Base-by-base conservation (phyloP, 2,888 invertebrate genomes). In the Penaeus monodon region DNA sequence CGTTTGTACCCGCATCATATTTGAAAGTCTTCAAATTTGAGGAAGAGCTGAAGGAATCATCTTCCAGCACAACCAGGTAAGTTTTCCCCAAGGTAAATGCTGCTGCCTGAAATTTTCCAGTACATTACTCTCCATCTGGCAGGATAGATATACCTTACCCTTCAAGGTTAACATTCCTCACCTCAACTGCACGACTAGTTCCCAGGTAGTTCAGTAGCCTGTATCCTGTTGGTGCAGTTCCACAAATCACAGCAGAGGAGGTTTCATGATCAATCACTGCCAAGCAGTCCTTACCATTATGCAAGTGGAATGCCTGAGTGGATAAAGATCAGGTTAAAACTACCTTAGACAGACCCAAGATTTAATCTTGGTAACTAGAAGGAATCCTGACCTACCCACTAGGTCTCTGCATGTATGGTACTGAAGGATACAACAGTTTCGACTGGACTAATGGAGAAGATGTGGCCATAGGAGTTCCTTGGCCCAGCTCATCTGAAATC, bases 241-340 rank as follows among this genome's bases (percentile, higher is more conserved):
- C 82, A 33, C 82, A 82, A 7, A 82, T 8, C 10, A 82, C 74
- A 8, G 64, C 74, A 20, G 82, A 73, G 7, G 70, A 22, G 2
- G 82, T 74, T 6, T n/a, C 33, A 64, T 82, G 74, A 74, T 82
- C 73, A 12, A 82, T 17, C 29, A 82, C 74, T 2, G 82, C 82
- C 33, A 82, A 17, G 29, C 82, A 82, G 33, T 63, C 33, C 7
- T 74, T 29, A 14, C 73, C 73, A 64, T 82, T 74, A 4, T 29
- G 29, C 64, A 82, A 38, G 14, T 73, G 49, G 74, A 82, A 82
- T 38, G 73, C 63, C 82, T 82, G 82, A 44, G 64, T 0, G 77
- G 57, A 77, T 20, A 79, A 27, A 14, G 0, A 1, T 17, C 17
- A 3, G 24, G 14, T 20, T 6, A 27, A 17, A 44, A 44, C 29